phyloP scores from a whole-genome alignment of 1,140 invertebrate genomes.

The Eupristina koningsbergeri region DNA sequence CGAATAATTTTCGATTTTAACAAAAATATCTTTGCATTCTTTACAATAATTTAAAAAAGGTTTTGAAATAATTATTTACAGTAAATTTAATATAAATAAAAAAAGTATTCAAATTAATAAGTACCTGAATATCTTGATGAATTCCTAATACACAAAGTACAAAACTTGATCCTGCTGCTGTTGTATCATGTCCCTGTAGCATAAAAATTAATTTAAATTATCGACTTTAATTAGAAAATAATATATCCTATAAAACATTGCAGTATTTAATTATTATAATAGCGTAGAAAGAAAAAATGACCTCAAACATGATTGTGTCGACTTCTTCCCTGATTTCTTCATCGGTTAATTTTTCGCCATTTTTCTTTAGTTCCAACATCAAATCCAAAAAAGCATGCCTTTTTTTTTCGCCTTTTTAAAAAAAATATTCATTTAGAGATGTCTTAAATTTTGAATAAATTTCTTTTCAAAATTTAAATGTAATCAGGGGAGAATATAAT shows the following conservation, averaged over 20 bases:
- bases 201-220: neutral
- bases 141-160: slow-evolving; percentile 83
- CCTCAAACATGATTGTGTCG: slow-evolving; percentile 91
- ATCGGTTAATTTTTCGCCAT: slow-evolving; percentile 77
- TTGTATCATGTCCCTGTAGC: slow-evolving; percentile 88
- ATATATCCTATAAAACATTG: too few species aligned
- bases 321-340: slow-evolving; percentile 90
- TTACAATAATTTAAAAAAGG: too few species aligned
- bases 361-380: slow-evolving; percentile 81
- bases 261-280: too few species aligned
- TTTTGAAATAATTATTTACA: too few species aligned
- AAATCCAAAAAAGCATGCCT: slow-evolving; percentile 89
- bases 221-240: too few species aligned
- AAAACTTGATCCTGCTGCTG: slow-evolving; percentile 86
- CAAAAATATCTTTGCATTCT: too few species aligned
- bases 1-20: too few species aligned
- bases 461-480: too few species aligned
- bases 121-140: slow-evolving; percentile 81
- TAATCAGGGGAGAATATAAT: too few species aligned
- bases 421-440: neutral
- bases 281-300: slow-evolving; percentile 58
- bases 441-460: neutral
- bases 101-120: neutral
- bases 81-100: too few species aligned
- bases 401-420: slow-evolving; percentile 78